Conservation (phyloP, 1,140 invertebrate species). For the Apocrypta bakeri region DNA sequence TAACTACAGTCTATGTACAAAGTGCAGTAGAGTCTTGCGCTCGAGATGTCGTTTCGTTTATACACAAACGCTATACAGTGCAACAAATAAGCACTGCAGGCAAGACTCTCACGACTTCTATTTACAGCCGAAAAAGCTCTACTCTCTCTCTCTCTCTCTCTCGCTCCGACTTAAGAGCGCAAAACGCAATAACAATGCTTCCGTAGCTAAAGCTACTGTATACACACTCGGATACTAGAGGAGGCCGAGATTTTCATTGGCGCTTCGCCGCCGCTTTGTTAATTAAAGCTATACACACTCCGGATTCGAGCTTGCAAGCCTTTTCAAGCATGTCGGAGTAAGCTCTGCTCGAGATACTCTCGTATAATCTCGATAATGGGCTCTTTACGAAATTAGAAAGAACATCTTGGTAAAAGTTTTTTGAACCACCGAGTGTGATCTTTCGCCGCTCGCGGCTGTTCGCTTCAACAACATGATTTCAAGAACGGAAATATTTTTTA, state of each 20-base stretch:
- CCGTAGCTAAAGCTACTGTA: not conserved
- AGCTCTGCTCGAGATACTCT: not conserved
- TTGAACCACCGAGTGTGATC: not conserved
- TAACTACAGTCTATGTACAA: not conserved
- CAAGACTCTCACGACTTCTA: no score
- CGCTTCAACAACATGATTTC: not conserved
- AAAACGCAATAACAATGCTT: not conserved
- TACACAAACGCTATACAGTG: no score
- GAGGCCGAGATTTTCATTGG: slow-evolving; percentile 41
- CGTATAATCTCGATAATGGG: slow-evolving; percentile 47
- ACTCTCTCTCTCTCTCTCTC: no score
- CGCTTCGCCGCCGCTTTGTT: slow-evolving; percentile 5
- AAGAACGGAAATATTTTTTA: no score
- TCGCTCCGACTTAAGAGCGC: not conserved
- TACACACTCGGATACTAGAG: slow-evolving; percentile 37
- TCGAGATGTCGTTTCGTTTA: no score
- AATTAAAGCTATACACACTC: slow-evolving; percentile 16
- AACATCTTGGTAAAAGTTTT: not conserved
- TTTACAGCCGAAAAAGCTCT: no score
- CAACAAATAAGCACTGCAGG: no score
- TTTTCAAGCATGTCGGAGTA: slow-evolving; percentile 7
- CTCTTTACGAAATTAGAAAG: slow-evolving; percentile 47
- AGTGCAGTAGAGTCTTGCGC: no score
- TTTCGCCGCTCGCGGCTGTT: not conserved
- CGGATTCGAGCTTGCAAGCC: not conserved